These are phyloP conservation scores for Apis cerana DNA, from an alignment of 1,140 invertebrate species.

Conservation along the genomic window DNA sequence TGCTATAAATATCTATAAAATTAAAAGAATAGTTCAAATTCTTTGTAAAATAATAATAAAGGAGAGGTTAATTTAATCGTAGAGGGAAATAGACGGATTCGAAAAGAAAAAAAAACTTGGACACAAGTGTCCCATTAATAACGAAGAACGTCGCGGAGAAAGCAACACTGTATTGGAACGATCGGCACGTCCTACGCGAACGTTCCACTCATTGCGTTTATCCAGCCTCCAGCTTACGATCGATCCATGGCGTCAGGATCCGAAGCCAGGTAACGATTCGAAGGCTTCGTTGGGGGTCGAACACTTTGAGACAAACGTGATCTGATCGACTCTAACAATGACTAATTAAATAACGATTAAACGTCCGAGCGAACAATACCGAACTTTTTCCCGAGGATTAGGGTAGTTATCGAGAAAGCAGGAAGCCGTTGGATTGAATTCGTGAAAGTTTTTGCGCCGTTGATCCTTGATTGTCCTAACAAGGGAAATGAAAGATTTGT, in stretches of 20 bases:
- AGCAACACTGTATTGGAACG: no score
- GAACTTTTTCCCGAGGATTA: slow-evolving; percentile 7
- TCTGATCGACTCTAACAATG: slow-evolving; percentile 24
- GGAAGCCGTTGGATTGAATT: slow-evolving; percentile 28
- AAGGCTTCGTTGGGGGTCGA: slow-evolving; percentile 23
- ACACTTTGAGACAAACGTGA: slow-evolving; percentile 19
- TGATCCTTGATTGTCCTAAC: neutral
- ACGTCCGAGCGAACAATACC: slow-evolving; percentile 14
- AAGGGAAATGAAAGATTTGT: neutral
- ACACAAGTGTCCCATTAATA: no score
- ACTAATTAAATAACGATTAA: slow-evolving; percentile 41
- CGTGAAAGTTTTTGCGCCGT: slow-evolving; percentile 30
- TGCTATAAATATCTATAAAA: no score
- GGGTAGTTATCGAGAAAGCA: slow-evolving; percentile 45
- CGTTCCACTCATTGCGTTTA: no score
- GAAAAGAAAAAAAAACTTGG: no score
- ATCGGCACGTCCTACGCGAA: no score
- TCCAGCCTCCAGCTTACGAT: no score
- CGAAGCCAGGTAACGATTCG: slow-evolving; percentile 53
- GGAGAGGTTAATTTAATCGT: no score
- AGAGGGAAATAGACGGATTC: no score
- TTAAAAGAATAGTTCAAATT: no score
- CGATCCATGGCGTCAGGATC: slow-evolving; percentile 7
- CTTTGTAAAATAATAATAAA: no score
- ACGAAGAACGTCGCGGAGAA: no score